Evolutionary conservation across 2,888 invertebrate species (phyloP).

Genomic region (Netelia fuscicornis): DNA sequence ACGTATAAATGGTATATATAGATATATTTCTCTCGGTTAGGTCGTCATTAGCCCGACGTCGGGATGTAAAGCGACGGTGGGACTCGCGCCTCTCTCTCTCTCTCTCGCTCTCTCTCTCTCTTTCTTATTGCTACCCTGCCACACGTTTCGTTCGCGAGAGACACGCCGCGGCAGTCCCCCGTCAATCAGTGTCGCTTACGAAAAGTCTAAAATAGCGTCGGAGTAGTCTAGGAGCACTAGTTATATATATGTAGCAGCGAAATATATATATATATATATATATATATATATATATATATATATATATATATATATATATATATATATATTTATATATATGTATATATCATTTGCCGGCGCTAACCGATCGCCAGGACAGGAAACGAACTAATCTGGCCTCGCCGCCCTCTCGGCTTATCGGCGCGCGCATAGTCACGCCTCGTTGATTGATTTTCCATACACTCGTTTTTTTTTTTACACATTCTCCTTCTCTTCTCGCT

Average conservation of each 20-base stretch:
- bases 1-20: background rate
- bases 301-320: slow-evolving; percentile 29
- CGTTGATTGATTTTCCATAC: slow-evolving; percentile 48
- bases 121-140: slow-evolving; percentile 9
- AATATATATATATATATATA: slow-evolving; percentile 11
- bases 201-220: slow-evolving; percentile 64
- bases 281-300: background rate
- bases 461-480: slow-evolving; percentile 1
- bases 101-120: slow-evolving; percentile 56
- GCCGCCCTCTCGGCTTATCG: slow-evolving; percentile 54
- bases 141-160: slow-evolving; percentile 42
- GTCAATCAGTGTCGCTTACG: slow-evolving; percentile 69
- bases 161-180: slow-evolving; percentile 50
- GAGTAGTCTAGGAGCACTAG: slow-evolving; percentile 33
- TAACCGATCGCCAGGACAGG: slow-evolving; percentile 21
- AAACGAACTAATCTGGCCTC: slow-evolving; percentile 52
- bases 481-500: background rate
- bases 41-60: slow-evolving; percentile 59
- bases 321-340: slow-evolving; percentile 13
- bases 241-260: slow-evolving; percentile 17
- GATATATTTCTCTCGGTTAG: slow-evolving; percentile 6
- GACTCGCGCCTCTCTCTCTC: slow-evolving; percentile 44
- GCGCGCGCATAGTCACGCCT: slow-evolving; percentile 28
- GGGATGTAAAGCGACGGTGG: slow-evolving; percentile 51
- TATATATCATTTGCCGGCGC: slow-evolving; percentile 27